Conservation (phyloP, 1,140 invertebrate genomes). For the Drosophila ficusphila region DNA sequence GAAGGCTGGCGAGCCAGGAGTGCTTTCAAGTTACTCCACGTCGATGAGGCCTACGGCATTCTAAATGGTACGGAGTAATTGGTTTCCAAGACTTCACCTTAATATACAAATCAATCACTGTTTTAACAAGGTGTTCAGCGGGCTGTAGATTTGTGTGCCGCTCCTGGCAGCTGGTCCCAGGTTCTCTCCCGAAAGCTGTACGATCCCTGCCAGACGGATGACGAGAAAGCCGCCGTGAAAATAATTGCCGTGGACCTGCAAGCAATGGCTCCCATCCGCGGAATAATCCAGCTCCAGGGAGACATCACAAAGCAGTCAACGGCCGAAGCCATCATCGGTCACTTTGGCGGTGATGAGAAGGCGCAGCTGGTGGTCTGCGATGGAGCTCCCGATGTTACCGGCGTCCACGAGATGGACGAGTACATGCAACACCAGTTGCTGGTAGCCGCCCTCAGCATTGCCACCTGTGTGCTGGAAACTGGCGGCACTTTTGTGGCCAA, state of each 20-base stretch:
- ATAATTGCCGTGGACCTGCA: conserved; percentile 99
- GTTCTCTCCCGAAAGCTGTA: conserved; percentile 93
- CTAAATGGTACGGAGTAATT: conserved; percentile 88
- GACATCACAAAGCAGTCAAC: conserved; percentile 98
- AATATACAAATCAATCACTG: not conserved
- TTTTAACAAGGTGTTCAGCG: conserved; percentile 90
- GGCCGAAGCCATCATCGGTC: conserved; percentile 94
- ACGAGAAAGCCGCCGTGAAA: conserved; percentile 89
- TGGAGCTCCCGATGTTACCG: conserved; percentile 99
- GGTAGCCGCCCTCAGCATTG: conserved; percentile 97
- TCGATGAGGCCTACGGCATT: conserved; percentile 97
- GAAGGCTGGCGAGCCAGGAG: conserved; percentile 99
- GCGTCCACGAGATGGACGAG: conserved; percentile 98
- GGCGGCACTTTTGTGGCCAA: conserved; percentile 98
- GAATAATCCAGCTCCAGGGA: conserved; percentile 97
- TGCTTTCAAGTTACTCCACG: conserved; percentile 99
- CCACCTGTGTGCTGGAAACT: conserved; percentile 94
- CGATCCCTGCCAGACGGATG: conserved; percentile 84
- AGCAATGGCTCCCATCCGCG: conserved; percentile 98
- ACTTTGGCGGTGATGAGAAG: conserved; percentile 91
- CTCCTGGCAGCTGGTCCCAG: conserved; percentile 99
- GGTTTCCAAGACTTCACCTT: not conserved
- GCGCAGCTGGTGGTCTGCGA: conserved; percentile 99
- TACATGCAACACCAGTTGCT: conserved; percentile 98
- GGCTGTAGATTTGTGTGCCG: conserved; percentile 98